These are phyloP conservation scores for Leptodactylus fallax DNA, from an alignment of 2,797 vertebrate genomes.

Conservation along the genomic window DNA sequence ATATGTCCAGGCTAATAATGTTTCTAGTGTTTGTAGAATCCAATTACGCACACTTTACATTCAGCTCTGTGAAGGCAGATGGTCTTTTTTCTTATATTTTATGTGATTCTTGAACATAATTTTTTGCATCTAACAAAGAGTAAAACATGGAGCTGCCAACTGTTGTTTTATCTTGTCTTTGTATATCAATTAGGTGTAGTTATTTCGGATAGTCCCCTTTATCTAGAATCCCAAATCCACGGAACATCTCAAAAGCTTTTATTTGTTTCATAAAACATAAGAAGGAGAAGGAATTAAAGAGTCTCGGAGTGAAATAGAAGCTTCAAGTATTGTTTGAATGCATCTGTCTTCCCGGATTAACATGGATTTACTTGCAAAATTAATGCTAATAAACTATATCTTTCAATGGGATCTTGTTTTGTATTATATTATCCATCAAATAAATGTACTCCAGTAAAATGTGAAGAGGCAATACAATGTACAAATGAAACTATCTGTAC, in stretches of 20 bases:
- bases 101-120: slow-evolving; percentile 26
- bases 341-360: slow-evolving; percentile 56
- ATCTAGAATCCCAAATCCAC: slow-evolving; percentile 26
- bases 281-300: slow-evolving; percentile 28
- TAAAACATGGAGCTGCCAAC: slow-evolving; percentile 3
- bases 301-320: background rate
- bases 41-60: slow-evolving; percentile 1
- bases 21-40: slow-evolving; percentile 10
- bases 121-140: slow-evolving; percentile 30
- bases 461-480: slow-evolving; percentile 59
- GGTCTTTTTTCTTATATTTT: slow-evolving; percentile 22
- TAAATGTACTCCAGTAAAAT: slow-evolving; percentile 60
- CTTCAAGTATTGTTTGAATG: slow-evolving; percentile 40
- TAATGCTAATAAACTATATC: slow-evolving; percentile 59
- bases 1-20: slow-evolving; percentile 22
- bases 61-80: background rate
- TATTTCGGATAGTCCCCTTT: slow-evolving; percentile 23
- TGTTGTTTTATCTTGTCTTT: background rate
- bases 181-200: slow-evolving; percentile 36
- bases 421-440: slow-evolving; percentile 63
- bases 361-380: slow-evolving; percentile 55
- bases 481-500: slow-evolving; percentile 66
- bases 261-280: slow-evolving; percentile 35
- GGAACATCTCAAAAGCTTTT: slow-evolving; percentile 19
- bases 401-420: slow-evolving; percentile 57